Base-by-base conservation (phyloP, 2,888 invertebrate species). In the Galerucella pusilla region DNA sequence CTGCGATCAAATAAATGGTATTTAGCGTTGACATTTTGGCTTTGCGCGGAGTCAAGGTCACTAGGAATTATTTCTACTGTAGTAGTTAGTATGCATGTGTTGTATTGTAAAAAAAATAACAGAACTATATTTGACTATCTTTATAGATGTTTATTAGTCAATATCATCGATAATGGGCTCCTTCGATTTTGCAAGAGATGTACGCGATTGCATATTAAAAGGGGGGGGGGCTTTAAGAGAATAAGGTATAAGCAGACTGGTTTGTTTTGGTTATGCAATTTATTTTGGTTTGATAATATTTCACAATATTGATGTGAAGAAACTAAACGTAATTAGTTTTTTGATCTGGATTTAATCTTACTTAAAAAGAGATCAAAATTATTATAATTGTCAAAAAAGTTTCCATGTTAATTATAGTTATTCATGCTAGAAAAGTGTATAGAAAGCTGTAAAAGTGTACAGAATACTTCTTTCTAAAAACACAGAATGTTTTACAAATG, bases 41-140 rank as follows among this genome's bases (percentile, higher is more conserved):
- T 35, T 35, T 12, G 12, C 4, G 28, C 14, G 7, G 1, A 35
- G 28, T 61, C 61, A 61, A 61, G 61, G 61, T 61, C 20, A 16
- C 2, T 57, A 20, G 57, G 20, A 57, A 20, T 57, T 57, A 20
- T 57, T 57, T 2, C 14, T 12, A 35, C 11, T 61, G 2, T 35
- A 12, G 2, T 70, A 20, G 66, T 74, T 70, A 71, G 74, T 74
- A 74, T 74, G 74, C 71, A 71, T 57, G 54, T 45, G 28, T 45
- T 67, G 67, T 57, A 20, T 57, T 10, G 16, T 57, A 20, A 57
- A 57, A 57, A 20, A 16, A 4, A 52, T 66, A 66, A 10, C 5
- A 46, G 54, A 59, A 14, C 54, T 65, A 57, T 63, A 60, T 73
- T 68, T 64, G 68, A 68, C 52, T 57, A 20, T 20, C 6, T 46